Conservation (phyloP, 2,797 vertebrate genomes). For the Remorina albescens region DNA sequence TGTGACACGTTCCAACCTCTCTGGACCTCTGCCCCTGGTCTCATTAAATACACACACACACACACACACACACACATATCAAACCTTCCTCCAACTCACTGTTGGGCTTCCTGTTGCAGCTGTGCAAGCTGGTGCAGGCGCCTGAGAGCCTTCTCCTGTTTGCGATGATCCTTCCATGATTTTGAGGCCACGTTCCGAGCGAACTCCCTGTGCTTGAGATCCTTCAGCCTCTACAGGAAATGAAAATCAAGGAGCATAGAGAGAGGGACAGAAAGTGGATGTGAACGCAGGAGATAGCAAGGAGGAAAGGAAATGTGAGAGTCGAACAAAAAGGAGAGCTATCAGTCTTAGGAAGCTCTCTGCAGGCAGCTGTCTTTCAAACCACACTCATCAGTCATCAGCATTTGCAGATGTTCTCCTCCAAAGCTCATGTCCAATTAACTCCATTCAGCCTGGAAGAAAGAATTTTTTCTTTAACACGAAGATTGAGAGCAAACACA, state of each 20-base stretch:
- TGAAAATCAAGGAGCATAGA: constrained; percentile 32
- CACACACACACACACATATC: constrained; percentile 25
- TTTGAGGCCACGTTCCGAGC: constrained; percentile 98
- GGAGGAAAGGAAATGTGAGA: constrained; percentile 11
- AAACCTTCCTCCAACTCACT: constrained; percentile 84
- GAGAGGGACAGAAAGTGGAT: constrained; percentile 18
- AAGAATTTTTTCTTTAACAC: constrained; percentile 54
- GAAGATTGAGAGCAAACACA: constrained; percentile 66
- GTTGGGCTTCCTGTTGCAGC: constrained; percentile 90
- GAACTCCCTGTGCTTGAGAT: constrained; percentile 98
- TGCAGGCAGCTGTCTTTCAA: constrained; percentile 69
- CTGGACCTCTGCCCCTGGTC: constrained; percentile 63
- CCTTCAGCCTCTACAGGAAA: constrained; percentile 92
- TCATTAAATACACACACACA: constrained; percentile 43
- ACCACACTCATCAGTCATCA: constrained; percentile 53
- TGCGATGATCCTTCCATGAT: constrained; percentile 98
- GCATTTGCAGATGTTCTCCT: constrained; percentile 67
- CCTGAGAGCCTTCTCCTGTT: constrained; percentile 96
- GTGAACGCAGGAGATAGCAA: constrained; percentile 18
- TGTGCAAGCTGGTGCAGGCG: constrained; percentile 95
- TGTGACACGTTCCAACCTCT: constrained; percentile 71
- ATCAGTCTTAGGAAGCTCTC: constrained; percentile 63
- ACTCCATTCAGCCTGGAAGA: constrained; percentile 68
- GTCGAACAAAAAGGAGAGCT: constrained; percentile 35
- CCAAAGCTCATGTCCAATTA: constrained; percentile 69